Evolutionary conservation across 35 echinoderm and acorn worm genomes (phyloP).

Genomic region (Anneissia japonica): DNA sequence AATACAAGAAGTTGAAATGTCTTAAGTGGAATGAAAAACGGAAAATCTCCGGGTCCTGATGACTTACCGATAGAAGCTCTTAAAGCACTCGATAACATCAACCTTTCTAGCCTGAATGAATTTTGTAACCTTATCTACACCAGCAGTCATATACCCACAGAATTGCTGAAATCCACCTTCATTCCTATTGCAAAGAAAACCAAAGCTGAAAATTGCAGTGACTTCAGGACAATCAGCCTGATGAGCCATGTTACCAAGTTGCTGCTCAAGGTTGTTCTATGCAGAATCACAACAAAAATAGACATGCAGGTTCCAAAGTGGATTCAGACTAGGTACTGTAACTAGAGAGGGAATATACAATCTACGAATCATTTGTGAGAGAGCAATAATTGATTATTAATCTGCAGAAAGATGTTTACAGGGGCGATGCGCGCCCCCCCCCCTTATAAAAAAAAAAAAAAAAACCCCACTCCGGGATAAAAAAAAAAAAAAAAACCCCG

Average conservation of each 20-base stretch:
- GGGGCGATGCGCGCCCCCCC: too few relatives aligned
- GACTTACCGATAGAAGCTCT: neutral
- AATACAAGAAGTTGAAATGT: neutral
- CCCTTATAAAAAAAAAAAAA: too few relatives aligned
- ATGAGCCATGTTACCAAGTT: conserved; percentile 22
- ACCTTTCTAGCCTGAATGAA: too few relatives aligned
- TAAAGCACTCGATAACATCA: neutral
- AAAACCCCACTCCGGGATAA: too few relatives aligned
- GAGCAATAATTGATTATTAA: neutral
- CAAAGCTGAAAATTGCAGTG: conserved; percentile 6
- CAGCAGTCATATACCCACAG: too few relatives aligned
- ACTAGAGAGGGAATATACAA: conserved; percentile 16
- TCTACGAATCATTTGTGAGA: conserved; percentile 18
- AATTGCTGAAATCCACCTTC: neutral
- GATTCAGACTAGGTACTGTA: conserved; percentile 16
- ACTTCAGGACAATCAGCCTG: conserved; percentile 24
- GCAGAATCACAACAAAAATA: conserved; percentile 11
- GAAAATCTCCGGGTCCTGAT: neutral
- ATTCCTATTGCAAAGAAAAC: conserved; percentile 28
- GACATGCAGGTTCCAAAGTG: conserved; percentile 3
- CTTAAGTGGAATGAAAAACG: neutral
- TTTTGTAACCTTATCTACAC: too few relatives aligned
- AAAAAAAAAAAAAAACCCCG: too few relatives aligned
- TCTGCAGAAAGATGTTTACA: neutral
- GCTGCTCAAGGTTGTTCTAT: neutral